Evolutionary conservation across 2,113 vertebrate genomes (phyloP).

Genomic region (Notothenia rossii): DNA sequence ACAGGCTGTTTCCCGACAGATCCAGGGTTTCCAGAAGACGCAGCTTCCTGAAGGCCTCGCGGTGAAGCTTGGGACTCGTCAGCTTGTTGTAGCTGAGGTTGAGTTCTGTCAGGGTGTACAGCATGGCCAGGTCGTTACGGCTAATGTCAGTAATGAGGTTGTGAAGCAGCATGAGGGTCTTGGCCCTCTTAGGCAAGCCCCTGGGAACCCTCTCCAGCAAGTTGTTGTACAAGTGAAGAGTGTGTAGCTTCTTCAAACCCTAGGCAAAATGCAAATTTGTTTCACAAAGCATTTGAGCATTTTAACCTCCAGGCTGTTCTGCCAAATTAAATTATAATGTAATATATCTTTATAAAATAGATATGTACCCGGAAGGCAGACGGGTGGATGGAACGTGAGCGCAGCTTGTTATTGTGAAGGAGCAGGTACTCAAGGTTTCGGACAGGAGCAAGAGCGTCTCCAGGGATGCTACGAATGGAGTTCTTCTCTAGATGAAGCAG

Average conservation of each 20-base stretch:
- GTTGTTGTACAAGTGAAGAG: constrained; percentile 97
- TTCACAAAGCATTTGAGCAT: not conserved
- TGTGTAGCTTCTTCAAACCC: constrained; percentile 96
- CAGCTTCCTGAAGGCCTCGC: constrained; percentile 95
- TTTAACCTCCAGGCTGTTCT: not conserved
- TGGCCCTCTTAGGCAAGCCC: constrained; percentile 92
- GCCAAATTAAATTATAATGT: not conserved
- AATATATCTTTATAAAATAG: not conserved
- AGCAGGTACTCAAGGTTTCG: constrained; percentile 95
- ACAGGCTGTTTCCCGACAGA: constrained; percentile 92
- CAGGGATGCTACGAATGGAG: constrained; percentile 87
- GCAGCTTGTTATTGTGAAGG: constrained; percentile 95
- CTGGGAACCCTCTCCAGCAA: constrained; percentile 92
- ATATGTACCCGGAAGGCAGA: constrained; percentile 86
- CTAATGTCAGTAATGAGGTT: constrained; percentile 92
- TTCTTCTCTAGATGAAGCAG: constrained; percentile 98
- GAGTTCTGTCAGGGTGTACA: constrained; percentile 94
- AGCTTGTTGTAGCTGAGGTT: constrained; percentile 98
- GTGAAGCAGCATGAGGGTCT: constrained; percentile 96
- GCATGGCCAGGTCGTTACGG: constrained; percentile 91
- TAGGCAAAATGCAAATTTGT: constrained; percentile 43
- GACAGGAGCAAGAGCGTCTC: constrained; percentile 88
- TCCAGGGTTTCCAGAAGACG: constrained; percentile 91
- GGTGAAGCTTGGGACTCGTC: constrained; percentile 88
- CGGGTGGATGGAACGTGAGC: constrained; percentile 90